Base-by-base conservation (phyloP, 2,113 vertebrate genomes). In the Brienomyrus longianalis region DNA sequence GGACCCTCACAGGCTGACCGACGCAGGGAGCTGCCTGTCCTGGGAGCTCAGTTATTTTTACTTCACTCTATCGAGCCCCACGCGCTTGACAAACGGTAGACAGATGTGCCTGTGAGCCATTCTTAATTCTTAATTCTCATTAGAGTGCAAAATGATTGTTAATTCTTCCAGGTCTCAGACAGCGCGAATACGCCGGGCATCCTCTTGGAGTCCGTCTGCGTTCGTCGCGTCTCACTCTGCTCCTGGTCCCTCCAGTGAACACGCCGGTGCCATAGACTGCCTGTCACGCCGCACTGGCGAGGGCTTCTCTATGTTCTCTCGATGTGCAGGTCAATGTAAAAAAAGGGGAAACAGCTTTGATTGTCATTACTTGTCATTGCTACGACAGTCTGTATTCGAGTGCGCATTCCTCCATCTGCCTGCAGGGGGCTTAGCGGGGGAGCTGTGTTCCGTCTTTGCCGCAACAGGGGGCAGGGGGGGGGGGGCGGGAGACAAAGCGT, bases 291-390 rank as follows among this genome's bases (percentile, higher is more conserved):
- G 17, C 62, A 50, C 47, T 51, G 10, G 50, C 3, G 3, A 31
- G 88, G 47, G n/a, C 3, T 50, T 9, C 23, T 3, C n/a, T 48
- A 11, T 5, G 13, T 43, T 27, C 27, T 39, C 21, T 54, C 35
- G 80, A 51, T 8, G 59, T 90, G 62, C 85, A 80, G 85, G 86
- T 87, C 59, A 39, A 56, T 5, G 15, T 31, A 35, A 56, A 23
- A 23, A 88, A 83, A 74, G 56, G 11, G 59, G 35, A 89, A 90
- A 74, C 74, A 35, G 43, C 62, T 88, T 86, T 74, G 59, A 90
- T 90, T 90, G 86, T 87, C 86, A 87, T 87, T 48, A 56, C 85
- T 87, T 54, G 85, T 87, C 50, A 54, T 56, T 17, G 27, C 50
- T 87, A 54, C 10, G 51, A 87, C 27, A 54, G 51, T 87, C 85